A percentile compares a stretch with the other conserved stretches of the same genome.
Conservation (phyloP, 2,888 invertebrate genomes). For the Pterostichus madidus region DNA sequence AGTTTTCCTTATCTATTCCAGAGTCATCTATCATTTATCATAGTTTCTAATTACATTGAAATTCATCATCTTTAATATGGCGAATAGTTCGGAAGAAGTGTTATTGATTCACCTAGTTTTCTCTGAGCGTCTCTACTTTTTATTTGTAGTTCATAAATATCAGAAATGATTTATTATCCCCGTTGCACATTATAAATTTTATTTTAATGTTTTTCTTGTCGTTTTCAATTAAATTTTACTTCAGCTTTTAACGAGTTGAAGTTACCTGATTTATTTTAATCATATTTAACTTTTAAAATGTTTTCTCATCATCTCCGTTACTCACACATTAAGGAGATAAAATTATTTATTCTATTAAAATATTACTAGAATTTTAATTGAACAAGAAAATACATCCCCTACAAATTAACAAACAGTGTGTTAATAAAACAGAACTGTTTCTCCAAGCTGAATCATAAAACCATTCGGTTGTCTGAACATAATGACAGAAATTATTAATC, state of each 20-base stretch:
- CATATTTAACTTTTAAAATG: no score
- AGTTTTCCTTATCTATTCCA: conserved; percentile 3
- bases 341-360: no score
- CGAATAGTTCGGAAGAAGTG: conserved; percentile 33
- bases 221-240: conserved; percentile 20
- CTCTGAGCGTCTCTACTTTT: conserved; percentile 4
- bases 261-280: no score
- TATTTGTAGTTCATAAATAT: conserved; percentile 28
- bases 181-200: conserved; percentile 32
- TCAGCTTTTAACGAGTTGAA: not conserved
- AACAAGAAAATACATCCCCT: no score
- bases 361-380: no score
- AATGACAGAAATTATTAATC: no score
- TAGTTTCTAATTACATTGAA: conserved; percentile 46
- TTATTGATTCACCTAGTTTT: conserved; percentile 60
- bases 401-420: no score
- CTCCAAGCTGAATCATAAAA: no score
- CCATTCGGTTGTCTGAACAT: no score
- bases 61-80: conserved; percentile 49
- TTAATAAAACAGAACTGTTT: no score
- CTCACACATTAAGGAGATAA: no score
- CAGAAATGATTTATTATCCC: conserved; percentile 32
- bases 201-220: conserved; percentile 11
- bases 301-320: no score
- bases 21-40: conserved; percentile 50